These are phyloP conservation scores for Adrianichthys oophorus DNA, from an alignment of 2,797 vertebrate genomes.

Conservation along the genomic window DNA sequence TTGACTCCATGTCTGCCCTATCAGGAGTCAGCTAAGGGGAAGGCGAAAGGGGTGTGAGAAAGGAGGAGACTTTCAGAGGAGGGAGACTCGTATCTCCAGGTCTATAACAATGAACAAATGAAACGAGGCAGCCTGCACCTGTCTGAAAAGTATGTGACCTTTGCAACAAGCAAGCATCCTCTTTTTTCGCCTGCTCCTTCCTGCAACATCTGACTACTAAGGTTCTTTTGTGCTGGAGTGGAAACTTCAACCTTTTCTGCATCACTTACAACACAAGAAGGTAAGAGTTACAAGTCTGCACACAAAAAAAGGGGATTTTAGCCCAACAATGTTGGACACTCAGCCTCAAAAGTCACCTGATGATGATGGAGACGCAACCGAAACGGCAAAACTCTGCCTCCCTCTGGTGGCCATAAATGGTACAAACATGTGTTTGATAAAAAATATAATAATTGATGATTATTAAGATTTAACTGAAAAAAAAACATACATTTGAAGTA, in stretches of 20 bases:
- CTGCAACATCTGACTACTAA: no score
- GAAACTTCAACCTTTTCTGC: background rate
- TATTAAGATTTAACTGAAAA: background rate
- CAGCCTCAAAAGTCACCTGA: background rate
- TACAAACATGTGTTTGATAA: background rate
- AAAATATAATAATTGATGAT: no score
- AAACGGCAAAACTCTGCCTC: constrained; percentile 33
- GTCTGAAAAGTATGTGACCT: background rate
- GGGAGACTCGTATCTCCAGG: constrained; percentile 18
- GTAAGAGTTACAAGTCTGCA: background rate
- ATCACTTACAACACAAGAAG: no score
- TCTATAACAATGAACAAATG: constrained; percentile 23
- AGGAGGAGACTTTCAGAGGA: constrained; percentile 42
- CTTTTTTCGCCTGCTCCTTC: background rate
- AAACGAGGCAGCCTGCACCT: constrained; percentile 3
- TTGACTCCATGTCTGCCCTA: constrained; percentile 67
- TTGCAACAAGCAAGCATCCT: background rate
- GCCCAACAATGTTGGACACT: background rate
- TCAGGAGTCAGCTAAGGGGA: constrained; percentile 50
- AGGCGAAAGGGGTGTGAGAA: constrained; percentile 35
- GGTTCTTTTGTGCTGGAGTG: background rate
- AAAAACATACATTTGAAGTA: background rate
- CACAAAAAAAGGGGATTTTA: background rate
- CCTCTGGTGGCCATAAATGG: constrained; percentile 40
- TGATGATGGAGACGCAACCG: background rate